phyloP scores from a whole-genome alignment of 2,797 vertebrate species.

The Hippopotamyrus pictus region DNA sequence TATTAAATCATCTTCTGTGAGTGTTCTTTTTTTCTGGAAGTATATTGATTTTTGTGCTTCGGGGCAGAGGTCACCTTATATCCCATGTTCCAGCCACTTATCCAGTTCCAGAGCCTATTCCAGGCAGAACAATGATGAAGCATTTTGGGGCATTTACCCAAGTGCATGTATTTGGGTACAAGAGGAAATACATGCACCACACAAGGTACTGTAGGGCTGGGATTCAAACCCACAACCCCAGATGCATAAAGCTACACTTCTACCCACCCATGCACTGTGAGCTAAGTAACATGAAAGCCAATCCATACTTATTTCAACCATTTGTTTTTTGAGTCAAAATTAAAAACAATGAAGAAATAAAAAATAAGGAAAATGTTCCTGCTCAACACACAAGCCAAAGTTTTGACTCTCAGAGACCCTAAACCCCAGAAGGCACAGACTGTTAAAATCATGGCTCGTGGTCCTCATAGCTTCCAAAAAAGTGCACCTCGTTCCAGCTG shows the following conservation, averaged over 20 bases:
- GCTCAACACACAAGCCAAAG: neutral
- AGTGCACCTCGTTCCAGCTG: slow-evolving; percentile 1
- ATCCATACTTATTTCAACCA: neutral
- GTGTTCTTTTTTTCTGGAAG: neutral
- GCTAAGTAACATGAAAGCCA: neutral
- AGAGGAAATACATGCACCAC: neutral
- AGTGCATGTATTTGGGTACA: neutral
- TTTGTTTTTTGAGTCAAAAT: neutral
- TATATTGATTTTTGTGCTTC: neutral
- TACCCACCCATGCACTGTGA: neutral
- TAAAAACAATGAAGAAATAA: neutral
- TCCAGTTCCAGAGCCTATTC: neutral
- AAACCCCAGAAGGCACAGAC: neutral
- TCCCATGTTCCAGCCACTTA: neutral
- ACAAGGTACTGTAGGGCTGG: neutral
- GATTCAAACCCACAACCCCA: neutral
- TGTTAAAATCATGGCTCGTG: neutral
- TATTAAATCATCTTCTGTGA: neutral
- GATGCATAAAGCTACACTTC: neutral
- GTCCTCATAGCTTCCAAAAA: neutral
- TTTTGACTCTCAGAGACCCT: neutral
- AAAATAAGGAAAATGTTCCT: neutral
- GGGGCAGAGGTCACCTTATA: neutral
- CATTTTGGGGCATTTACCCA: neutral
- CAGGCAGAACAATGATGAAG: neutral